Percentiles rank a stretch among this genome's conserved stretches.
These are phyloP conservation scores for Capitella teleta DNA, from an alignment of 1,140 invertebrate genomes.

Conservation along the genomic window DNA sequence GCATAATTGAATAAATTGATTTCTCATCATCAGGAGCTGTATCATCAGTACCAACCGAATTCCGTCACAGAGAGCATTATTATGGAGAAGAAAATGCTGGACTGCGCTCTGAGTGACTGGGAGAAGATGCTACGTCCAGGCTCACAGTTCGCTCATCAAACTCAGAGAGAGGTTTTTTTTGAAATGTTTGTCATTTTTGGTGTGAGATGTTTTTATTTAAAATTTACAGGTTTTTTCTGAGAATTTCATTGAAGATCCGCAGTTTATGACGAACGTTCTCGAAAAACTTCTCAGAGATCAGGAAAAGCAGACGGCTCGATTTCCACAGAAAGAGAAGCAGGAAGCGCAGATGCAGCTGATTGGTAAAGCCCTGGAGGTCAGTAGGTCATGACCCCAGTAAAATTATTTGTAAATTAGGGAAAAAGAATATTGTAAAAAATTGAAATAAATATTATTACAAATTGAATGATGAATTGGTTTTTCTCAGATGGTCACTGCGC, in stretches of 20 bases:
- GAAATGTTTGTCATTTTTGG: not conserved
- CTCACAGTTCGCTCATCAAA: slow-evolving; percentile 23
- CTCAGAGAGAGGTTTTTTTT: slow-evolving; percentile 29
- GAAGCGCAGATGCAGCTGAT: slow-evolving; percentile 20
- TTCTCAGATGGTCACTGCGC: too few relatives aligned
- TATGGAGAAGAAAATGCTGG: slow-evolving; percentile 34
- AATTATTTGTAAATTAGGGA: too few relatives aligned
- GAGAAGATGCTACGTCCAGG: slow-evolving; percentile 27
- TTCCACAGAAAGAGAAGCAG: slow-evolving; percentile 28
- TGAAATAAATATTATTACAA: too few relatives aligned
- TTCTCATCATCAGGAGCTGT: slow-evolving; percentile 23
- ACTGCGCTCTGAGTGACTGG: slow-evolving; percentile 27
- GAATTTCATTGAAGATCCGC: slow-evolving; percentile 34
- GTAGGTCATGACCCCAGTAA: too few relatives aligned
- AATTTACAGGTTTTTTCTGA: slow-evolving; percentile 34
- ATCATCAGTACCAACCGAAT: slow-evolving; percentile 27
- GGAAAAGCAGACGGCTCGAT: slow-evolving; percentile 18
- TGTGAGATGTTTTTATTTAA: too few relatives aligned
- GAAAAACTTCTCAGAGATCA: slow-evolving; percentile 17
- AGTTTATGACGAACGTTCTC: slow-evolving; percentile 32
- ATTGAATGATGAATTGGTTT: too few relatives aligned
- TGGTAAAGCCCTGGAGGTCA: slow-evolving; percentile 25
- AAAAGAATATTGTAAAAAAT: too few relatives aligned
- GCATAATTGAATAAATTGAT: not conserved
- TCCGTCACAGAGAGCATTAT: slow-evolving; percentile 22